These are phyloP conservation scores for Aphelenchoides besseyi DNA, from an alignment of 1,140 invertebrate genomes.

Conservation along the genomic window DNA sequence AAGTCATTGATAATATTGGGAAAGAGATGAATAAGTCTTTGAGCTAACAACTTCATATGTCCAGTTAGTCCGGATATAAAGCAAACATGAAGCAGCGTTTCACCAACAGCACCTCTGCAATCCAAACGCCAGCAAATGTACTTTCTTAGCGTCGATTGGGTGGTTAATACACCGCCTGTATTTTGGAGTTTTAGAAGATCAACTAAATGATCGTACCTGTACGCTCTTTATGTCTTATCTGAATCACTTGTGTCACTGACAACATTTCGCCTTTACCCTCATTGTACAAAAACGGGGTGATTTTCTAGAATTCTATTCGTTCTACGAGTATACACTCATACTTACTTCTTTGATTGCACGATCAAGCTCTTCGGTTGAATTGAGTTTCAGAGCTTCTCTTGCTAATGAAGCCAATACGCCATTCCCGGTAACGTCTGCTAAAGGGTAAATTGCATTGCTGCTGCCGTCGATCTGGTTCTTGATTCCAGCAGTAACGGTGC, in stretches of 20 bases:
- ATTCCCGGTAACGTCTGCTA: conserved; percentile 69
- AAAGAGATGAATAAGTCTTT: conserved; percentile 82
- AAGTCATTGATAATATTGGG: conserved; percentile 93
- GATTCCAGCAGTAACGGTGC: conserved; percentile 55
- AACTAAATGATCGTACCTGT: conserved; percentile 69
- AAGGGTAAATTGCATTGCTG: conserved; percentile 52
- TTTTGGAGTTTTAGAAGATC: conserved; percentile 27
- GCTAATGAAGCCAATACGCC: conserved; percentile 86
- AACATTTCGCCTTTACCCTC: conserved; percentile 82
- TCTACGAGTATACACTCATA: background rate
- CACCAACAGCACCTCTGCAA: conserved; percentile 75
- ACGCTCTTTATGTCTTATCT: conserved; percentile 80
- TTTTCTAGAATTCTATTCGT: conserved; percentile 68
- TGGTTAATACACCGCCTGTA: conserved; percentile 24
- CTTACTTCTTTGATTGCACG: conserved; percentile 74
- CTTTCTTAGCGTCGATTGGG: conserved; percentile 26
- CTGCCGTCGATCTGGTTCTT: conserved; percentile 51
- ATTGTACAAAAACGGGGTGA: conserved; percentile 87
- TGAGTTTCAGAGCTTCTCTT: conserved; percentile 82
- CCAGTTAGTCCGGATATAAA: conserved; percentile 82
- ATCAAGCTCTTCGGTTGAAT: conserved; percentile 78
- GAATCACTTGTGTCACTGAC: conserved; percentile 79
- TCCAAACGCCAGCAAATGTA: conserved; percentile 43
- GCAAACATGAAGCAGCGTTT: conserved; percentile 88
- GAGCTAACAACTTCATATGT: conserved; percentile 86